A percentile compares a stretch with the other conserved stretches of the same genome.
These are phyloP conservation scores for Chondrilla cf. caribensis DNA, from an alignment of 37 sponge, comb jelly and placozoan species.

Conservation along the genomic window DNA sequence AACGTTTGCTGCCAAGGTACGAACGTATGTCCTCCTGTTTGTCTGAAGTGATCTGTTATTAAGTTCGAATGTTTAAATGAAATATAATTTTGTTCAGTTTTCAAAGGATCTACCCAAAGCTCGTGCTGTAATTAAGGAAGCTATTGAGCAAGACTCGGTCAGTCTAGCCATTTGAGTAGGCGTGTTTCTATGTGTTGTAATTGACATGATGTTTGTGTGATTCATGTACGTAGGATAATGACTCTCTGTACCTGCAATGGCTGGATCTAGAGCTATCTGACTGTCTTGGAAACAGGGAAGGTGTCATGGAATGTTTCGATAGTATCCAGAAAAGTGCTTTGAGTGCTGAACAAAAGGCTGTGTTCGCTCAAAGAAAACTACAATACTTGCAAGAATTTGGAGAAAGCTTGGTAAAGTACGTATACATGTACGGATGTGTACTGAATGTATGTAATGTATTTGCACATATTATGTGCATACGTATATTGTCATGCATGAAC, in stretches of 20 bases:
- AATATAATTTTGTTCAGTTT: too few relatives aligned
- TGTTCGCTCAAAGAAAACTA: constrained; percentile 20
- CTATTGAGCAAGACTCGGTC: constrained; percentile 48
- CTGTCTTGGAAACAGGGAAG: constrained; percentile 20
- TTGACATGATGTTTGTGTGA: too few relatives aligned
- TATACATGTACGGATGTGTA: too few relatives aligned
- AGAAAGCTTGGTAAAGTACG: constrained; percentile 36
- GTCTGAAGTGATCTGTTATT: too few relatives aligned
- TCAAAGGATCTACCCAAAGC: constrained; percentile 32
- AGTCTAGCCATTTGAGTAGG: background rate
- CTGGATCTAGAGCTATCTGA: constrained; percentile 54
- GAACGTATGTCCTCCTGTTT: background rate
- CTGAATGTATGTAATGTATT: too few relatives aligned
- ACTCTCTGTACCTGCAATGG: constrained; percentile 56
- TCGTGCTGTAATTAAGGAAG: constrained; percentile 32
- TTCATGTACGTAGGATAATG: constrained; percentile 29
- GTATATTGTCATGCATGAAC: too few relatives aligned
- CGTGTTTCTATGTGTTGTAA: background rate
- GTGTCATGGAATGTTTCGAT: constrained; percentile 39
- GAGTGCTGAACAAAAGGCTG: constrained; percentile 25
- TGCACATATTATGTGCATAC: too few relatives aligned
- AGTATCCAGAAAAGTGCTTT: constrained; percentile 6
- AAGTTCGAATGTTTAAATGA: too few relatives aligned
- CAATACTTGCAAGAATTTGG: constrained; percentile 61
- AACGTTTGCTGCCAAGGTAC: constrained; percentile 43